Percentiles rank a stretch among this genome's conserved stretches.
Evolutionary conservation across 30 jellyfish, hydroid and myxozoan genomes (phyloP).

Genomic region (Aurelia sp.): DNA sequence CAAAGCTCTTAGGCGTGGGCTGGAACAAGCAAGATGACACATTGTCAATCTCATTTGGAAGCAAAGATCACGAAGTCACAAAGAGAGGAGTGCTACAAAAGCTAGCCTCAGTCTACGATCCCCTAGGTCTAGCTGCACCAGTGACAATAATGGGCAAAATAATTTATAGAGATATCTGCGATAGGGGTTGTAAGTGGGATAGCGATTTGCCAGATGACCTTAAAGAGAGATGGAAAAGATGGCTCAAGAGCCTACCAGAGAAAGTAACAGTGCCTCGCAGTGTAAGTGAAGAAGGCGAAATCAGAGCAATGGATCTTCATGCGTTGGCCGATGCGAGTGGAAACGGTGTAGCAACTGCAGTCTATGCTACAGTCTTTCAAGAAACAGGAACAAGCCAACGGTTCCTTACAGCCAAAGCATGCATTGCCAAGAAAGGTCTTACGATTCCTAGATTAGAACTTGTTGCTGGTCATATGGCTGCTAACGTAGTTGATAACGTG

Average conservation of each 20-base stretch:
- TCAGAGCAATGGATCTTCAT: constrained; percentile 5
- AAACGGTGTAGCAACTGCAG: constrained; percentile 29
- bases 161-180: constrained; percentile 16
- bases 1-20: constrained; percentile 19
- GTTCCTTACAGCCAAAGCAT: constrained; percentile 16
- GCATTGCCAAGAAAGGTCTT: constrained; percentile 19
- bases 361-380: constrained; percentile 23
- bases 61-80: constrained; percentile 1
- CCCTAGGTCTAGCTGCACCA: constrained; percentile 61
- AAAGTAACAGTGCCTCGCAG: constrained; percentile 12
- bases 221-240: neutral
- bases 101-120: constrained; percentile 67
- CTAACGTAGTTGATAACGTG: constrained; percentile 3
- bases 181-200: neutral
- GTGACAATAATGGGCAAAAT: constrained; percentile 48
- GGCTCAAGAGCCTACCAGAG: constrained; percentile 24
- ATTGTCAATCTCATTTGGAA: constrained; percentile 13
- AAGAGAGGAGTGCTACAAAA: constrained; percentile 29
- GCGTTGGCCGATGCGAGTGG: constrained; percentile 37
- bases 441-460: constrained; percentile 28
- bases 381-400: neutral
- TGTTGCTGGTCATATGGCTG: constrained; percentile 23
- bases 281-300: constrained; percentile 1
- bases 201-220: constrained; percentile 27
- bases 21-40: constrained; percentile 48